phyloP scores from a whole-genome alignment of 2,797 vertebrate genomes.

The Valencia hispanica region DNA sequence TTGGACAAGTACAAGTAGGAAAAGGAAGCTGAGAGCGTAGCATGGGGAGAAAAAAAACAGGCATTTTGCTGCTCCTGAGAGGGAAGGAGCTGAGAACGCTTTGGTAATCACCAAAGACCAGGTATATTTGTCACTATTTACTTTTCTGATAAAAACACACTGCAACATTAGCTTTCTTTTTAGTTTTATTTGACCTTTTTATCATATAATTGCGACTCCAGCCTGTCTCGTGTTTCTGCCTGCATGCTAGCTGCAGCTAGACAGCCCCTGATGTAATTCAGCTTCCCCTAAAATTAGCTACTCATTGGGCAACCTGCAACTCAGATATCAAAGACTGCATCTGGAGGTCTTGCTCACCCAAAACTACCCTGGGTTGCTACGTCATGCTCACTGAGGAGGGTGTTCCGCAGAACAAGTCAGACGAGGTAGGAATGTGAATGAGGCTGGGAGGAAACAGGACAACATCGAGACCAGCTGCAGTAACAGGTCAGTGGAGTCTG shows the following conservation, averaged over 20 bases:
- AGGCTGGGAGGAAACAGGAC: background rate
- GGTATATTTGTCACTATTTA: too few species aligned
- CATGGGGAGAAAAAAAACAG: background rate
- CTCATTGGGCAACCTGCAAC: conserved; percentile 2
- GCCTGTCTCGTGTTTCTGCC: background rate
- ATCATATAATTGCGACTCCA: background rate
- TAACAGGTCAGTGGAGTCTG: background rate
- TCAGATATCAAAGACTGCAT: background rate
- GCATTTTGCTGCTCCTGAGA: too few species aligned
- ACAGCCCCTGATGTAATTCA: background rate
- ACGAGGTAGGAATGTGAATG: background rate
- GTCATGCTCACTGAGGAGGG: background rate
- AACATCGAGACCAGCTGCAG: background rate
- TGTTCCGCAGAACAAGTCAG: background rate
- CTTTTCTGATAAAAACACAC: background rate
- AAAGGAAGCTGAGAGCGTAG: background rate
- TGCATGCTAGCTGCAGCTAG: background rate
- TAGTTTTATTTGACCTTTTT: background rate
- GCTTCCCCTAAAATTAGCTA: background rate
- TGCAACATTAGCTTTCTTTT: background rate
- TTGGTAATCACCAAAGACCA: background rate
- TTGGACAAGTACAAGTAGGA: too few species aligned
- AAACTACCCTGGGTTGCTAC: background rate
- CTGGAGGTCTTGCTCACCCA: background rate
- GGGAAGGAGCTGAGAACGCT: background rate